Base-by-base conservation (phyloP, 2,888 invertebrate species). In the Monoplex corrugatus region DNA sequence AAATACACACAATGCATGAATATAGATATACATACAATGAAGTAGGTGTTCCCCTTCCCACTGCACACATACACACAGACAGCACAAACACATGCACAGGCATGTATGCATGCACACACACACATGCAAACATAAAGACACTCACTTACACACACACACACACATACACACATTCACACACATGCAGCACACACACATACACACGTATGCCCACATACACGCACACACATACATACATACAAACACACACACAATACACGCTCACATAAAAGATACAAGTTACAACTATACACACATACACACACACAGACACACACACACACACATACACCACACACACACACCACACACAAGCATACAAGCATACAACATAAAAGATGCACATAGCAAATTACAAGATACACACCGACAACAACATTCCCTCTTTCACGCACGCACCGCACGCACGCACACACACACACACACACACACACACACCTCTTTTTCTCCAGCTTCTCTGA, bases 401-500 rank as follows among this genome's bases (percentile, higher is more conserved):
- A n/a, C n/a, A n/a, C n/a, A n/a, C n/a, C n/a, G n/a, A n/a, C n/a
- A n/a, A n/a, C n/a, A n/a, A n/a, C n/a, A n/a, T n/a, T n/a, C n/a
- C n/a, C n/a, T n/a, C n/a, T n/a, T n/a, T n/a, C n/a, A n/a, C n/a
- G n/a, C n/a, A n/a, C n/a, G n/a, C n/a, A n/a, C n/a, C n/a, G n/a
- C n/a, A n/a, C n/a, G n/a, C n/a, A n/a, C n/a, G n/a, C n/a, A n/a
- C 50, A 50, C 16, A n/a, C 8, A 16, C 50, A 16, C 50, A 50
- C 16, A 50, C n/a, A n/a, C n/a, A 78, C 38, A 78, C 28, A 40
- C 6, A n/a, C 44, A 8, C 72, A 96, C 96, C 94, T 95, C 94
- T 82, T 92, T 92, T 88, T 95, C 93, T 8, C 98, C 97, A 0
- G 98, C 98, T 95, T 98, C 98, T 95, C 98, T 98, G 93, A 98